Evolutionary conservation across 2,888 invertebrate genomes (phyloP), one percentile per base, ranked within the genome.

Genomic region (Chironomus tentans): DNA sequence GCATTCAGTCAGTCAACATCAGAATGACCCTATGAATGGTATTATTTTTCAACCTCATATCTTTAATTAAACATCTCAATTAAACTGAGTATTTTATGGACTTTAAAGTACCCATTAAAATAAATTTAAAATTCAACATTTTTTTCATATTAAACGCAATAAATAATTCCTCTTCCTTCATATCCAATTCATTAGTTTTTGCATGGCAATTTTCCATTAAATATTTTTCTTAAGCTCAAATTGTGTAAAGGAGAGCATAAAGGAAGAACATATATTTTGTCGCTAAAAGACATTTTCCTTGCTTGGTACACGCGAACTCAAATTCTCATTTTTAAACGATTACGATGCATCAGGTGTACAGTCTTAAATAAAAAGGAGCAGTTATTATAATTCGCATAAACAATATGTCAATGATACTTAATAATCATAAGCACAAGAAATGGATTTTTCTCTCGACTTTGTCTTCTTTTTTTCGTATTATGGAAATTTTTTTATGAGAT

Each of bases 361-460:
- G 72, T 38, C 62, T 73, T 65, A 73, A 65, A 65, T 47, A 62
- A 73, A 18, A 65, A 62, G 22, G 22, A 38, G 65, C 73, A 65
- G 47, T 73, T 73, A 73, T 73, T 24, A 62, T 65, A 73, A 73
- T 72, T 72, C 61, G 72, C 72, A 72, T 73, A 73, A 73, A 73
- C 38, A 73, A 73, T 73, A 73, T 73, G 73, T 73, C 73, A 73
- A 73, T 73, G 73, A 61, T 73, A 56, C 18, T 62, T 21, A 62
- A 18, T 18, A 62, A 22, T 21, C 15, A 62, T 62, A 62, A 73
- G 38, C 18, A 73, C 47, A 62, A 46, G 65, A 47, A 65, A 65
- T 56, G 61, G 38, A 7, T 38, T 72, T 48, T 72, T 24, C 18
- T 38, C n/a, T 10, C 10, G 38, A 10, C 38, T 72, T 72, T 62